These are phyloP conservation scores for Andrena haemorrhoa DNA, from an alignment of 2,888 invertebrate species.

Conservation along the genomic window DNA sequence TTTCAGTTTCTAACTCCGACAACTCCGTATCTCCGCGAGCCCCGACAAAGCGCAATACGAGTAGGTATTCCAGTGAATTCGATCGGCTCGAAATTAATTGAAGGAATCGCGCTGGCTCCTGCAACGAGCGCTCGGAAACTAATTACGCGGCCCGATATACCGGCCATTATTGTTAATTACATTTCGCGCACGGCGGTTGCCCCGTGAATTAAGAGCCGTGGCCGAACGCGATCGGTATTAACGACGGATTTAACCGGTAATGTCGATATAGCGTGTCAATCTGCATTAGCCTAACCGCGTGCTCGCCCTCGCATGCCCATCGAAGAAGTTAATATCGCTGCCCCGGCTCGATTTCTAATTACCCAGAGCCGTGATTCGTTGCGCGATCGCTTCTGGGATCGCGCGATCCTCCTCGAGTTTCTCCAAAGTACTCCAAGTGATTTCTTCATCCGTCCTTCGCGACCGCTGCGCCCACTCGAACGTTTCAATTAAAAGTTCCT, in stretches of 20 bases:
- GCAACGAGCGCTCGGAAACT: constrained; percentile 50
- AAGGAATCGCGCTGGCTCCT: constrained; percentile 34
- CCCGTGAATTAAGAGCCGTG: constrained; percentile 47
- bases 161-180: constrained; percentile 68
- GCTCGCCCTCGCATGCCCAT: constrained; percentile 41
- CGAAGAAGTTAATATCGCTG: constrained; percentile 59
- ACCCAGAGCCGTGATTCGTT: constrained; percentile 2
- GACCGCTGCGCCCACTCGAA: not conserved
- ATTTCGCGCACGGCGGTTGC: constrained; percentile 50
- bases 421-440: constrained; percentile 31
- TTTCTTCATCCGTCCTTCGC: constrained; percentile 39
- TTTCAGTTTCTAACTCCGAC: not conserved
- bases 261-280: constrained; percentile 70
- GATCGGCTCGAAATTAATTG: constrained; percentile 38
- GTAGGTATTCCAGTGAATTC: not conserved
- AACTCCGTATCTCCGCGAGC: not conserved
- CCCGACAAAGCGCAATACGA: not conserved
- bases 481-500: constrained; percentile 33
- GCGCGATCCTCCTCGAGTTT: constrained; percentile 3
- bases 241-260: constrained; percentile 68
- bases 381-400: not conserved
- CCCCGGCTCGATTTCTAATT: constrained; percentile 61
- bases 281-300: constrained; percentile 62
- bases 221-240: constrained; percentile 56
- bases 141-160: constrained; percentile 57